Conservation (phyloP, 2,113 vertebrate species). For the Caranx melampygus region DNA sequence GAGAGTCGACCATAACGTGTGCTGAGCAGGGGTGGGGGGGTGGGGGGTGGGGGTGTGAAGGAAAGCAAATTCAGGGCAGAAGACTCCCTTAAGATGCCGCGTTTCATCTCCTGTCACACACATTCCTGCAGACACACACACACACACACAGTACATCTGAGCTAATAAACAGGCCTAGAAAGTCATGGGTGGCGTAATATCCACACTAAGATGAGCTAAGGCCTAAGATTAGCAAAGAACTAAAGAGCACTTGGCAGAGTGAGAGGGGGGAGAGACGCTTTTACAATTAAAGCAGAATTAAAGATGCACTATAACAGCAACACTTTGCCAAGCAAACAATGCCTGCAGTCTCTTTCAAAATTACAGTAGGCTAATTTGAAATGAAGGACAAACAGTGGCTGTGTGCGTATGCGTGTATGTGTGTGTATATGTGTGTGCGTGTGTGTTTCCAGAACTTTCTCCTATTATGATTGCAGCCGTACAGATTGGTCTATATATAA, state of each 20-base stretch:
- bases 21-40: background rate
- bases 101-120: conserved; percentile 31
- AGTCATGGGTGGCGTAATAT: conserved; percentile 70
- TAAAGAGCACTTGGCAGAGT: conserved; percentile 80
- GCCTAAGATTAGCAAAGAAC: conserved; percentile 77
- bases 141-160: conserved; percentile 21
- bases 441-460: conserved; percentile 66
- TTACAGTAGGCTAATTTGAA: conserved; percentile 86
- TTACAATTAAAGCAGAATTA: conserved; percentile 84
- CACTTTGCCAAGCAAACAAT: conserved; percentile 85
- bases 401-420: conserved; percentile 38
- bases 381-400: conserved; percentile 86
- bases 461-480: conserved; percentile 83
- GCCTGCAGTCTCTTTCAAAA: conserved; percentile 85
- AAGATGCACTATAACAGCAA: conserved; percentile 84
- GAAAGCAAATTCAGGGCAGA: background rate
- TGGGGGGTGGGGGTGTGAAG: too few species aligned
- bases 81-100: conserved; percentile 35
- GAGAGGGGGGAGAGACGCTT: conserved; percentile 57
- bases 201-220: conserved; percentile 70
- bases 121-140: conserved; percentile 3
- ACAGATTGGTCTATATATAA: conserved; percentile 86
- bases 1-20: conserved; percentile 25
- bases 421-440: conserved; percentile 8
- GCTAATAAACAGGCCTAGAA: conserved; percentile 73